Evolutionary conservation across 1,140 invertebrate species (phyloP).

Genomic region (Brachionus calyciflorus): DNA sequence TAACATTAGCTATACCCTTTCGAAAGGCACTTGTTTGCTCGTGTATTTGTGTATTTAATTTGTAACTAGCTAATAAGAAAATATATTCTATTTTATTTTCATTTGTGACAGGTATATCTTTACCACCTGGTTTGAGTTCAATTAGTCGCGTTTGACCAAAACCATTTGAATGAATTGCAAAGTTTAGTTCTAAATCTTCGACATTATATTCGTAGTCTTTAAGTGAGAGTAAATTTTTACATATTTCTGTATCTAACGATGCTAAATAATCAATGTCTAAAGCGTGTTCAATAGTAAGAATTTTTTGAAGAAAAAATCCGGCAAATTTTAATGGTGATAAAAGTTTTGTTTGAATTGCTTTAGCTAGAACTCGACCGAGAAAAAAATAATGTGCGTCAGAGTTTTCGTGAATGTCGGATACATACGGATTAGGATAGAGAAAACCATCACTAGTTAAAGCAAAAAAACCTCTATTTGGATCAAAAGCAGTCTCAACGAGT

Average conservation of each 20-base stretch:
- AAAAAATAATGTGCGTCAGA: slow-evolving; percentile 89
- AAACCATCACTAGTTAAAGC: slow-evolving; percentile 83
- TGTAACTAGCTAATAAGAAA: slow-evolving; percentile 90
- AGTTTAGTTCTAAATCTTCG: slow-evolving; percentile 67
- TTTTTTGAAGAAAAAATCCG: slow-evolving; percentile 70
- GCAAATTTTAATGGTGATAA: slow-evolving; percentile 49
- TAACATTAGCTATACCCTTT: slow-evolving; percentile 77
- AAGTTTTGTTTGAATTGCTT: slow-evolving; percentile 35
- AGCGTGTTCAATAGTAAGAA: slow-evolving; percentile 72
- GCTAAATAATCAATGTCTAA: slow-evolving; percentile 89
- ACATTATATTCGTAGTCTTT: slow-evolving; percentile 69
- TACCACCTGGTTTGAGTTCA: slow-evolving; percentile 83
- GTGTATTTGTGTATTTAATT: slow-evolving; percentile 78
- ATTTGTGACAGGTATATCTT: slow-evolving; percentile 81
- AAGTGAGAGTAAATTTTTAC: slow-evolving; percentile 80
- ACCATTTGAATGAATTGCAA: slow-evolving; percentile 82
- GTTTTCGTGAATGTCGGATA: slow-evolving; percentile 76
- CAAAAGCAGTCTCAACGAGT: slow-evolving; percentile 86
- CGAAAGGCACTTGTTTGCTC: slow-evolving; percentile 51
- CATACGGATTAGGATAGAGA: slow-evolving; percentile 90
- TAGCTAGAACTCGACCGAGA: slow-evolving; percentile 74
- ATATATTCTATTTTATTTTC: slow-evolving; percentile 93
- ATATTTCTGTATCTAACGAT: slow-evolving; percentile 84
- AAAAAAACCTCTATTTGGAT: slow-evolving; percentile 93
- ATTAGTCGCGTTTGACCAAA: slow-evolving; percentile 74